These are phyloP conservation scores for Sorex maritimensis DNA, from an alignment of 2,797 vertebrate species.

Conservation along the genomic window DNA sequence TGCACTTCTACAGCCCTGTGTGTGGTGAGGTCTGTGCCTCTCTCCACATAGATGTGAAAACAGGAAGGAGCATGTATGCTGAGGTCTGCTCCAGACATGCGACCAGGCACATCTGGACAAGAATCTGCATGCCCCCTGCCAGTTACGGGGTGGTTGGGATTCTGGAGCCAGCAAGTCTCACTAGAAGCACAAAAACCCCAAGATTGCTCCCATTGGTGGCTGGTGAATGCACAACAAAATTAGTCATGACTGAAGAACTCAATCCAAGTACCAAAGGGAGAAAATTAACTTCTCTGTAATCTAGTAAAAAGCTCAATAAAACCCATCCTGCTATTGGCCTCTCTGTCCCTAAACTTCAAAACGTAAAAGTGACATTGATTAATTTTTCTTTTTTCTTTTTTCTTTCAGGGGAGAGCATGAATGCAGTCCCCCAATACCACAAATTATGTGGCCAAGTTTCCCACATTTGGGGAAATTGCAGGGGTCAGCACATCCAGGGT, in stretches of 20 bases:
- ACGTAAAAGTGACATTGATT: not conserved
- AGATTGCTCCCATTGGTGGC: not conserved
- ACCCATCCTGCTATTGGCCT: not conserved
- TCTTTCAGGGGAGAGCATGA: no score
- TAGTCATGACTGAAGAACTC: slow-evolving; percentile 28
- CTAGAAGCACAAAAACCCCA: slow-evolving; percentile 5
- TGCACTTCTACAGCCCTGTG: no score
- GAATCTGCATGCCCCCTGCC: not conserved
- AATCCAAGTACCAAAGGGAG: slow-evolving; percentile 46
- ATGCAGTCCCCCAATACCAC: no score
- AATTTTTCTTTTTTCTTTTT: not conserved
- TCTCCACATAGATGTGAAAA: slow-evolving; percentile 58
- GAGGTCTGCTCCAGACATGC: slow-evolving; percentile 59
- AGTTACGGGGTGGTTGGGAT: not conserved
- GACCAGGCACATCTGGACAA: slow-evolving; percentile 38
- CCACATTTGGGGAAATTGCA: no score
- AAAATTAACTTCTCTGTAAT: not conserved
- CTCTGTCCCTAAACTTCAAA: slow-evolving; percentile 8
- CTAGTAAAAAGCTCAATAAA: slow-evolving; percentile 13
- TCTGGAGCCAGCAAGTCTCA: slow-evolving; percentile 60
- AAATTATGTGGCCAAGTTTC: no score
- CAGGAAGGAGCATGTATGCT: slow-evolving; percentile 19
- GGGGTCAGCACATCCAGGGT: no score
- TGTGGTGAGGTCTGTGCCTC: not conserved
- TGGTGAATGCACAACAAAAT: not conserved